Base-by-base conservation (phyloP, 2,888 invertebrate species). In the Brenthis hecate region DNA sequence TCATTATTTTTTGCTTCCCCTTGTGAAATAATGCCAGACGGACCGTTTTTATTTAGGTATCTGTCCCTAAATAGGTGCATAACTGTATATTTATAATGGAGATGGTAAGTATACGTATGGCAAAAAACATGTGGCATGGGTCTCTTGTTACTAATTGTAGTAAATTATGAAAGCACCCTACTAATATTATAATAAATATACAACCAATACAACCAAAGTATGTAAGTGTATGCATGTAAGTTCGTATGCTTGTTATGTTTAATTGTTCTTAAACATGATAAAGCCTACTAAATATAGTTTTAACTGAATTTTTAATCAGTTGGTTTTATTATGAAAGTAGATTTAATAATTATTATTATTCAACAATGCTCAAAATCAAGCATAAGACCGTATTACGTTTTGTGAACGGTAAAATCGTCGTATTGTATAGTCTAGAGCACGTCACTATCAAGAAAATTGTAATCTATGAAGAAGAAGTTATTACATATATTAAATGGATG, bases 1-100 rank as follows among this genome's bases (percentile, higher is more conserved):
- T 88, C 85, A 87, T 90, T 90, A 89, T 88, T 90, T 91, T 92
- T 91, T 89, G 87, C 87, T 89, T 85, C 87, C 89, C 90, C 85
- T 85, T 88, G 85, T 91, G 81, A 87, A 89, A 89, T 90, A 87
- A 86, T 85, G 85, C 89, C 87, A 86, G 88, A 85, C 87, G 81
- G 78, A 79, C 80, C 83, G 84, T 89, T 91, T 89, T 89, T 87
- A 85, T 87, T 86, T 88, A 83, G 84, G 83, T 85, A 80, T 83
- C 79, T 84, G 80, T 83, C 82, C 85, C 81, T 84, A 83, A 82
- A 82, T 84, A 85, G 80, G 80, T 82, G 82, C 79, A 80, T 81
- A 80, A 76, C 78, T 81, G 79, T 81, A 73, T 78, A 75, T 72
- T 73, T 76, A 72, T 75, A 75, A 78, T 68, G 72, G 71, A 77